Evolutionary conservation across 2,888 invertebrate genomes (phyloP), one percentile per base, ranked within the genome.

Genomic region (Himalopsyche anomala): DNA sequence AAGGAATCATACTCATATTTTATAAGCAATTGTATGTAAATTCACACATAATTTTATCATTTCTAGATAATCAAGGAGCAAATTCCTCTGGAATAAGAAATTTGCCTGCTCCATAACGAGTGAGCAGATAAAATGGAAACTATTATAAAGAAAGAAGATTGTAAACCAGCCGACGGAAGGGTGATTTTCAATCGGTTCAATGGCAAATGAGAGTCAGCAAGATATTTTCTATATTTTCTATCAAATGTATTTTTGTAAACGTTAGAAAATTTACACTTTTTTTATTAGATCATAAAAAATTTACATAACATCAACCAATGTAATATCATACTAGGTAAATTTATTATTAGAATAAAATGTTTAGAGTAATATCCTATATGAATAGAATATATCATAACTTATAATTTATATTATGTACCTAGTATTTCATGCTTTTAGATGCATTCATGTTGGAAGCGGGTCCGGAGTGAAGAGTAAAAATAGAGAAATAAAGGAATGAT

Each of bases 51-150:
- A 74, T 86, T 88, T 89, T 89, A 88, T 19, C 90, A 89, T 95
- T 95, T 89, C 94, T 51, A 96, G 96, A 94, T 96, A 90, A 95
- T 96, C 84, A 94, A 93, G 91, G 95, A 95, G 89, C 95, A 96
- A 91, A 95, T 96, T 91, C 96, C 96, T 87, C 91, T 96, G 92
- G 95, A 96, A 90, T 95, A 62, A 62, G 28, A 62, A 62, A n/a
- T 62, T 9, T 19, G 28, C 6, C 62, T 28, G 28, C 28, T 62
- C 62, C 8, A 11, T 19, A 62, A 5, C 9, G 4, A 28, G 62
- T 62, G 91, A 93, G 19, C 36, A 45, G 51, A 88, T 83, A 38
- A 84, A 15, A 83, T 51, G 42, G 28, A 15, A 83, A 74, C 51
- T 40, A 82, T 56, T 56, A 81, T 28, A 54, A 54, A 36, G 55